Percentiles rank a stretch among this genome's conserved stretches.
Evolutionary conservation across 2,113 vertebrate species (phyloP).

Genomic region (Tapirus terrestris): DNA sequence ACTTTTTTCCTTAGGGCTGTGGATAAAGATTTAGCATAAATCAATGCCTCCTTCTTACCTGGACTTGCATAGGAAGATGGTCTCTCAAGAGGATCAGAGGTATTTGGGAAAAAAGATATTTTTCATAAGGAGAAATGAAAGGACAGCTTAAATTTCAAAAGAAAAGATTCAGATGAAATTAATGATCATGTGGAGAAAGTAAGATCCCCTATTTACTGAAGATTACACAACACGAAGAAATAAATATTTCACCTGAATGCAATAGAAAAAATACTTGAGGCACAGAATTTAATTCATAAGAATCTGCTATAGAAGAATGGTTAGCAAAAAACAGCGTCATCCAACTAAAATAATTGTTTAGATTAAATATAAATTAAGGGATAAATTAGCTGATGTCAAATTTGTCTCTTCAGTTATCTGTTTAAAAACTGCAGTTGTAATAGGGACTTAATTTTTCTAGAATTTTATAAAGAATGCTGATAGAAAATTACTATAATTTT

Average conservation of each 20-base stretch:
- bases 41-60: constrained; percentile 8
- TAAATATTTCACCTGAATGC: background rate
- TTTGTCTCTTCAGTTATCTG: background rate
- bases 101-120: background rate
- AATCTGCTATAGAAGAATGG: background rate
- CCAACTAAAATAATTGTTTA: background rate
- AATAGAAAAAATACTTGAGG: background rate
- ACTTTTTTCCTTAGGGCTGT: background rate
- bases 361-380: background rate
- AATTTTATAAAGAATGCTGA: background rate
- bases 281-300: background rate
- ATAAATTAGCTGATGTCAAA: background rate
- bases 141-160: background rate
- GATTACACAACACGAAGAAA: background rate
- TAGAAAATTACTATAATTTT: background rate
- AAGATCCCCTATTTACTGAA: background rate
- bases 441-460: background rate
- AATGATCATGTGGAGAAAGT: background rate
- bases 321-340: background rate
- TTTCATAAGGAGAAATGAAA: constrained; percentile 24
- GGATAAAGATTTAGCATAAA: background rate
- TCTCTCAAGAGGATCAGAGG: background rate
- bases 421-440: background rate
- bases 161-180: background rate
- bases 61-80: background rate